Conservation (phyloP, 30 jellyfish, hydroid and myxozoan genomes). For the Aurelia coerulea region DNA sequence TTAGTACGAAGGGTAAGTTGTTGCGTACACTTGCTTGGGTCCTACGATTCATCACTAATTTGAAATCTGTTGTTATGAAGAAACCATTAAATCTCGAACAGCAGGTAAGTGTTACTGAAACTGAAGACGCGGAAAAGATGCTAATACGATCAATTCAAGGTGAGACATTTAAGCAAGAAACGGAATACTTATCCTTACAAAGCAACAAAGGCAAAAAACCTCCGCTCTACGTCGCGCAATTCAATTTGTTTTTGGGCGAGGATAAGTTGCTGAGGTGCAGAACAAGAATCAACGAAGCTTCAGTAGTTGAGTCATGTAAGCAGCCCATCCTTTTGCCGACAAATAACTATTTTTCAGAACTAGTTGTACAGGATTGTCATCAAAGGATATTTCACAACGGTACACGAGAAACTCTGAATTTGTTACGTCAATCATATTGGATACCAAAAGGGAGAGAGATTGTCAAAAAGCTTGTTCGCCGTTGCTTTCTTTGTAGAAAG, state of each 20-base stretch:
- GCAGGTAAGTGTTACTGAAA: too few species aligned
- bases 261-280: conserved; percentile 20
- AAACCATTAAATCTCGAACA: too few species aligned
- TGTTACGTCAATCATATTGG: conserved; percentile 29
- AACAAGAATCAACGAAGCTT: conserved; percentile 4
- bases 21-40: conserved; percentile 43
- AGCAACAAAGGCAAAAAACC: background rate
- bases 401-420: conserved; percentile 9
- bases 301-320: background rate
- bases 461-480: conserved; percentile 18
- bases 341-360: too few species aligned
- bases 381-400: conserved; percentile 22
- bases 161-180: conserved; percentile 10
- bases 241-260: conserved; percentile 12
- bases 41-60: background rate
- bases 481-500: conserved; percentile 52
- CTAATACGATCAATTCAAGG: conserved; percentile 6
- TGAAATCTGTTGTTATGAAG: background rate
- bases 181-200: background rate
- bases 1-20: conserved; percentile 18
- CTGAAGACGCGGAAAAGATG: background rate
- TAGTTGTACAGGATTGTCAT: background rate
- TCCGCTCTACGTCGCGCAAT: background rate
- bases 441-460: conserved; percentile 40
- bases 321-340: too few species aligned